Evolutionary conservation across 1,140 invertebrate genomes (phyloP).

Genomic region (Philotrypesis tridentata): DNA sequence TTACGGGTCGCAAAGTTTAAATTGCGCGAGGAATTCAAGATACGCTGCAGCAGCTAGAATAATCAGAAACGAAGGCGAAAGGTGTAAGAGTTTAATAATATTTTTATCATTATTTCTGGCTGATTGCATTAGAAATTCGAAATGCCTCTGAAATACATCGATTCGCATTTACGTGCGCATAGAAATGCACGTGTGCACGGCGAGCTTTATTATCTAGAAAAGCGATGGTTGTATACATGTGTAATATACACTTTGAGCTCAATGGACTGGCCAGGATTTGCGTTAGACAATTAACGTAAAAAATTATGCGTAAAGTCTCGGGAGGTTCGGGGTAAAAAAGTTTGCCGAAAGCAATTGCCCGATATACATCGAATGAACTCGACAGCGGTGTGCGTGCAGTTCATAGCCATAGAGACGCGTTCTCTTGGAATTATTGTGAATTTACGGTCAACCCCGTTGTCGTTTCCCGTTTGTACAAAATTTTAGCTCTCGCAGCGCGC

Average conservation of each 20-base stretch:
- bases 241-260: too few relatives aligned
- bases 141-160: too few relatives aligned
- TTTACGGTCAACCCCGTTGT: conserved; percentile 62
- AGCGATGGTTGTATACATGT: too few relatives aligned
- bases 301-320: not conserved
- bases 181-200: too few relatives aligned
- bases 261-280: not conserved
- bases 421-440: conserved; percentile 64
- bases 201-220: too few relatives aligned
- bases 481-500: conserved; percentile 51
- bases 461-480: conserved; percentile 60
- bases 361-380: conserved; percentile 31
- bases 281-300: not conserved
- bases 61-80: not conserved
- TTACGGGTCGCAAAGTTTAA: not conserved
- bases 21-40: not conserved
- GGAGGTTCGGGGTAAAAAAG: not conserved
- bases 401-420: conserved; percentile 37
- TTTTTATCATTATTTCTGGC: not conserved
- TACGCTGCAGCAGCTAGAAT: not conserved
- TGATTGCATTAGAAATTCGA: not conserved
- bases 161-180: too few relatives aligned
- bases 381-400: not conserved
- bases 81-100: not conserved
- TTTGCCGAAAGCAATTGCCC: not conserved